Percentiles rank a stretch among this genome's conserved stretches.
Conservation (phyloP, 1,140 invertebrate genomes). For the Colletes latitarsis region DNA sequence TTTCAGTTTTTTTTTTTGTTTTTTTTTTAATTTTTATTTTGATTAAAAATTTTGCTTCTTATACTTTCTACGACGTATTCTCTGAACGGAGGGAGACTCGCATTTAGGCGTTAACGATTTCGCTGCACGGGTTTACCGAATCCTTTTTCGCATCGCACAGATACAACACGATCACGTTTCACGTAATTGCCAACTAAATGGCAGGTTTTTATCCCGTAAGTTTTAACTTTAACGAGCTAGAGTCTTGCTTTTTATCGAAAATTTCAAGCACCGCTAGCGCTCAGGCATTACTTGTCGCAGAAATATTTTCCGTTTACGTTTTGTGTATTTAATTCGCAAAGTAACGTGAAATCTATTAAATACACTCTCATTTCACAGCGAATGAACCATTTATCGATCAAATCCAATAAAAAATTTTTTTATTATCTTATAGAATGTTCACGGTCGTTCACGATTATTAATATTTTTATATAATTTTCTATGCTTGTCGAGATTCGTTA, state of each 20-base stretch:
- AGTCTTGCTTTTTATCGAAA: no score
- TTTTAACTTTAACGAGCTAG: not conserved
- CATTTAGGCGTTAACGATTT: not conserved
- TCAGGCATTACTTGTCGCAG: not conserved
- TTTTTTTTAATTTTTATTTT: conserved; percentile 7
- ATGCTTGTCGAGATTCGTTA: no score
- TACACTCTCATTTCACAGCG: no score
- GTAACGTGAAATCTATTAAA: no score
- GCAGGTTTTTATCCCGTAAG: not conserved
- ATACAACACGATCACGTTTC: not conserved
- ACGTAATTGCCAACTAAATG: not conserved
- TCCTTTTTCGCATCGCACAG: not conserved
- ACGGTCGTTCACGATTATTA: no score
- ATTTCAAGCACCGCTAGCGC: no score
- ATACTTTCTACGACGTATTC: not conserved
- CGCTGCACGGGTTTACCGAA: not conserved
- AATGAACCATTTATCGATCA: no score
- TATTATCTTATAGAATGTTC: no score
- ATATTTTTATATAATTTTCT: no score
- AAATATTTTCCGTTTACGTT: no score
- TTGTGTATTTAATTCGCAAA: no score
- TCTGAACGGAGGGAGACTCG: not conserved
- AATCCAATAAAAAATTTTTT: no score
- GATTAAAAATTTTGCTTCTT: not conserved
- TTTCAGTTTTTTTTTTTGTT: not conserved